These are phyloP conservation scores for Willisornis vidua DNA, from an alignment of 2,113 vertebrate species.

Conservation along the genomic window DNA sequence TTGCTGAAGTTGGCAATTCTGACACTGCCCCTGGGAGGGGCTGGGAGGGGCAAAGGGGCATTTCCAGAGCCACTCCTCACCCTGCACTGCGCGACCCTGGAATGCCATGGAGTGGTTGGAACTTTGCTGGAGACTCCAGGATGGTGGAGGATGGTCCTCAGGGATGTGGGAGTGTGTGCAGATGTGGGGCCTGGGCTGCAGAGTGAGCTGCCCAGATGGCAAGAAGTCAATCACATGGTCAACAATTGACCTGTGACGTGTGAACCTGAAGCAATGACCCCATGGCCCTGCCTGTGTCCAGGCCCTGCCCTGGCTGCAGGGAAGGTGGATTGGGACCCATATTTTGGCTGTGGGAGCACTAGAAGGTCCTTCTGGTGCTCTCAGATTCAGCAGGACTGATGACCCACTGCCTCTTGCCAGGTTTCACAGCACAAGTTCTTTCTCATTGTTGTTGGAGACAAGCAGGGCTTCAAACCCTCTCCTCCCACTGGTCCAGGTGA, in stretches of 20 bases:
- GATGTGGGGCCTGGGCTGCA: background rate
- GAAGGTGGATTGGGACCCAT: background rate
- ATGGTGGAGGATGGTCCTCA: background rate
- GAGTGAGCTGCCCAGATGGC: background rate
- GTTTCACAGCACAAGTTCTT: background rate
- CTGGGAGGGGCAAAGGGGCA: background rate
- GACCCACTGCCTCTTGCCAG: background rate
- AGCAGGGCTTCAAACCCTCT: background rate
- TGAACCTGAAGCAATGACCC: background rate
- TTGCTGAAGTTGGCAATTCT: background rate
- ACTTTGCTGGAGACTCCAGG: background rate
- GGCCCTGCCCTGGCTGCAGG: background rate
- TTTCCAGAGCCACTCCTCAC: background rate
- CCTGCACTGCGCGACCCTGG: background rate
- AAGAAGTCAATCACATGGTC: background rate
- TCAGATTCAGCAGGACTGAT: background rate
- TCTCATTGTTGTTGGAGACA: fast-evolving
- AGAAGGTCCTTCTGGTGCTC: background rate
- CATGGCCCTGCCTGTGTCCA: background rate
- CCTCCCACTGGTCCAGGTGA: background rate
- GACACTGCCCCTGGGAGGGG: background rate
- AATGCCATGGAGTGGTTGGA: fast-evolving
- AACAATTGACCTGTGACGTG: background rate
- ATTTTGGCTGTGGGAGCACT: background rate
- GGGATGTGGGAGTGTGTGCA: background rate